Evolutionary conservation across 2,797 vertebrate species (phyloP).

Genomic region (Clarias fuscus): DNA sequence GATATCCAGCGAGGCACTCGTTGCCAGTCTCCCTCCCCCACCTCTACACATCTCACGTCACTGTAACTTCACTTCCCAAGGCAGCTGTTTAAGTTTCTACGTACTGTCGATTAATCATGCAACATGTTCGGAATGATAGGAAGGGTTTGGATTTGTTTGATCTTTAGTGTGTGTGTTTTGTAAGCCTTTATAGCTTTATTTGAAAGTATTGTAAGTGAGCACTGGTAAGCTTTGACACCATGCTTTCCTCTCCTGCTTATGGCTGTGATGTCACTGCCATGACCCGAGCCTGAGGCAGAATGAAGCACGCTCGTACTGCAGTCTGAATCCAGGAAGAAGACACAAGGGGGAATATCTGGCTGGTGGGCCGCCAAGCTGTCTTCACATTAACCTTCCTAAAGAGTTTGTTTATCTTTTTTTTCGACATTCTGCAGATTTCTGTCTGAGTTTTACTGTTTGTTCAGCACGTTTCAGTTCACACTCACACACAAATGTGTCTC

Average conservation of each 20-base stretch:
- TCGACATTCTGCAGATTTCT: constrained; percentile 13
- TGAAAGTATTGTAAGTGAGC: not conserved
- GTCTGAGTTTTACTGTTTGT: not conserved
- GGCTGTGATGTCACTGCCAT: not conserved
- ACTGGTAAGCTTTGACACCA: not conserved
- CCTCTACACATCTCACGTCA: not conserved
- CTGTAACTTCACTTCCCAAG: constrained; percentile 4
- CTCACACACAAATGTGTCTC: not conserved
- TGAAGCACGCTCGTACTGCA: not conserved
- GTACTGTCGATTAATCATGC: not conserved
- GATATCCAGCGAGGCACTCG: constrained; percentile 14
- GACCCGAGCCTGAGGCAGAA: not conserved
- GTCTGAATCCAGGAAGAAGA: not conserved
- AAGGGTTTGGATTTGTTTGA: not conserved
- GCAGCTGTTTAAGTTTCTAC: not conserved
- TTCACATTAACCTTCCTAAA: not conserved
- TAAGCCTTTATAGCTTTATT: not conserved
- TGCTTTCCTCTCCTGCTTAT: no score
- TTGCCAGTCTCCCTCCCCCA: constrained; percentile 19
- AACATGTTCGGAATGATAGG: not conserved
- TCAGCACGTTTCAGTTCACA: not conserved
- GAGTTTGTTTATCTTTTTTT: constrained; percentile 3
- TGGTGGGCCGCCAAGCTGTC: constrained; percentile 19
- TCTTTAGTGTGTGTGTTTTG: not conserved
- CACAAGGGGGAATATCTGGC: not conserved